phyloP scores from a whole-genome alignment of 1,140 invertebrate genomes.

The Mercenaria mercenaria region DNA sequence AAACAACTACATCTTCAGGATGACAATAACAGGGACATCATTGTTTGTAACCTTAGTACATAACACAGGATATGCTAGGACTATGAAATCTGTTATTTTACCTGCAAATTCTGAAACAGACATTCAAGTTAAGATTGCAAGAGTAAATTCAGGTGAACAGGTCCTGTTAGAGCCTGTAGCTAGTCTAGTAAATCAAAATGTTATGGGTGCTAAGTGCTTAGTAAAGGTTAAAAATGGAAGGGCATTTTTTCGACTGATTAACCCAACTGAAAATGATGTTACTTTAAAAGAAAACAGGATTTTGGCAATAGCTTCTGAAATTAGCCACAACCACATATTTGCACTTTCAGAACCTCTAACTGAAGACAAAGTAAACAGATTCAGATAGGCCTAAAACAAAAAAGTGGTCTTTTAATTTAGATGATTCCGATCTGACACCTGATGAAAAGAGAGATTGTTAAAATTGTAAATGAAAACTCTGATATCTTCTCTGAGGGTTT shows the following conservation, averaged over 20 bases:
- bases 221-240: slow-evolving; percentile 22
- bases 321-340: background rate
- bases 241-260: background rate
- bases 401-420: background rate
- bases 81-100: background rate
- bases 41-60: background rate
- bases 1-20: background rate
- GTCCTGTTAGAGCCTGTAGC: slow-evolving; percentile 48
- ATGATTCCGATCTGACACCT: slow-evolving; percentile 14
- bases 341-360: background rate
- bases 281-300: slow-evolving; percentile 6
- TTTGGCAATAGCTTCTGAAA: background rate
- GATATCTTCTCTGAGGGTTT: slow-evolving; percentile 40
- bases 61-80: background rate
- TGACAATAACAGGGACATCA: too few relatives aligned
- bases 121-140: background rate
- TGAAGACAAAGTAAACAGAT: background rate
- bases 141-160: slow-evolving; percentile 57
- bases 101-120: background rate
- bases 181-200: slow-evolving; percentile 17
- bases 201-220: slow-evolving; percentile 26
- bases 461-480: slow-evolving; percentile 18
- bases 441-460: slow-evolving; percentile 22
- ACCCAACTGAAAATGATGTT: background rate
- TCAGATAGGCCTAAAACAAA: background rate